Base-by-base conservation (phyloP, 2,113 vertebrate genomes). In the Alces alces region DNA sequence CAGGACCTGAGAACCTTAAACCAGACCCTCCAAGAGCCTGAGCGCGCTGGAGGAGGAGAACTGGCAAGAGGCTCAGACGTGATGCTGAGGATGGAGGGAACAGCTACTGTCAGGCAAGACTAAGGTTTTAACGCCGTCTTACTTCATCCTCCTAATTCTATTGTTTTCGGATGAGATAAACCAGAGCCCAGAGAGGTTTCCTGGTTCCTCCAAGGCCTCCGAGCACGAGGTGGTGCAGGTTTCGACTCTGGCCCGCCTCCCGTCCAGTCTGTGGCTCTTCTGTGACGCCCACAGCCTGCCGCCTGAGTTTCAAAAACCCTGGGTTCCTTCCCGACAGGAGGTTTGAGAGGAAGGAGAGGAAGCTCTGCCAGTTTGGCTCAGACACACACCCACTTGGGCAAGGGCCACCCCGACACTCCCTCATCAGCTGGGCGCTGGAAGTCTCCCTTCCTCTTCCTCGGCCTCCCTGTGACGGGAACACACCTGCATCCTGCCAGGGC, bases 331-430 rank as follows among this genome's bases (percentile, higher is more conserved):
- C 78, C 0, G 25, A 66, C 36, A 96, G 47, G 87, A 97, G 89
- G 27, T 52, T 80, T 96, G 93, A 96, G 82, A 97, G 96, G 78
- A 96, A 96, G 88, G 82, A 27, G 84, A 39, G 43, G 82, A 28
- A 91, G 64, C 79, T 79, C 50, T 97, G 97, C 97, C 95, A 97
- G 88, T 52, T 86, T 92, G 95, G 89, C 94, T 95, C 89, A 39
- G 80, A 54, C 50, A 78, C 86, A 57, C 84, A 57, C 91, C 91
- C 97, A 96, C 79, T 66, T 30, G 43, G 91, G 92, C 92, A 85
- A 95, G 87, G 64, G 84, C 89, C 84, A 70, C 73, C 21, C 55
- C 73, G 85, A 92, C 98, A 97, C 96, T 88, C 97, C 97, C 91
- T 93, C 54, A 78, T 92, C 94, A 86, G 85, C 83, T 58, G 85